Base-by-base conservation (phyloP, 2,797 vertebrate species). In the Anas bernieri region DNA sequence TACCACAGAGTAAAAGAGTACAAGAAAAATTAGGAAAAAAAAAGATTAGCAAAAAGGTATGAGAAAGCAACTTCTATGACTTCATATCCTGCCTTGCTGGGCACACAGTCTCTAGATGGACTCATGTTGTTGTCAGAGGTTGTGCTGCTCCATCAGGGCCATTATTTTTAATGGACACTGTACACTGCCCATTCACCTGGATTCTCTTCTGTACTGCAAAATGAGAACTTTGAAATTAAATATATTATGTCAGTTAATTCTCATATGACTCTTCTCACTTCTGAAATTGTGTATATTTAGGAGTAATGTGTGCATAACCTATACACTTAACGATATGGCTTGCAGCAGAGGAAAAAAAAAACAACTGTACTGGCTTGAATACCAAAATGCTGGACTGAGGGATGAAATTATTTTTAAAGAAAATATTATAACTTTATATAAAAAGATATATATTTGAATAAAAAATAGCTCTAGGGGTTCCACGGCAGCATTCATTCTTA, bases 31-130 rank as follows among this genome's bases (percentile, higher is more conserved):
- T 3, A n/a, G 22, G 22, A 48, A 48, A 48, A 48, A 66, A 74
- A 31, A 25, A 74, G 9, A 23, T 63, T 11, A 79, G 69, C 23
- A 9, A 22, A 74, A 67, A 58, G 86, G 33, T 46, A 15, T 28
- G 62, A 97, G 46, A 72, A 96, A 80, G 85, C 58, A 58, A 94
- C 76, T 48, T 66, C 33, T 81, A 14, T 14, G 13, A 89, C 93
- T 43, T 89, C 73, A 25, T 77, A 87, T 46, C 92, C 95, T 25
- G 35, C 62, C 28, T 6, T 39, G 70, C 84, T 43, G 28, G 85
- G n/a, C 63, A 35, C 13, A 25, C 66, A 52, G 96, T n/a, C 54
- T 46, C 70, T 7, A 55, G n/a, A 8, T 41, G 58, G 3, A 52
- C 52, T 50, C 43, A 55, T 15, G 25, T 67, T 12, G 78, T 77